phyloP scores from a whole-genome alignment of 2,113 vertebrate species.

The Petaurus breviceps region DNA sequence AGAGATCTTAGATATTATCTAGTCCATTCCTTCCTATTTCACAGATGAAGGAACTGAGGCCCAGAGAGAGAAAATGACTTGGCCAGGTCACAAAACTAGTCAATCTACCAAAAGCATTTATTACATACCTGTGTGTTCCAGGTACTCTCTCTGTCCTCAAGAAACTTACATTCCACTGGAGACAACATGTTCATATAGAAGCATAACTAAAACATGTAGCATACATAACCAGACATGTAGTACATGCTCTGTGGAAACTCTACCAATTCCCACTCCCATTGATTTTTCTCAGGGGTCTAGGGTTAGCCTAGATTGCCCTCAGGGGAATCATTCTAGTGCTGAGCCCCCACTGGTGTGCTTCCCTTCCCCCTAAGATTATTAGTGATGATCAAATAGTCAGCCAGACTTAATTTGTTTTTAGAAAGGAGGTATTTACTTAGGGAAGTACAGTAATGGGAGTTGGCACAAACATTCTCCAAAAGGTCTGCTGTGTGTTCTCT shows the following conservation, averaged over 20 bases:
- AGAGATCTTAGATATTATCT: not conserved
- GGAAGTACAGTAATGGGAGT: not conserved
- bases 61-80: not conserved
- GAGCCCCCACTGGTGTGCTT: not conserved
- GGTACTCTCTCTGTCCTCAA: not conserved
- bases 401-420: not conserved
- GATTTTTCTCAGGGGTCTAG: not conserved
- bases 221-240: not conserved
- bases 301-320: not conserved
- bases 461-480: not conserved
- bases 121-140: not conserved
- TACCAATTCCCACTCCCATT: not conserved
- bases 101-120: not conserved
- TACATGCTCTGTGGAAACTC: not conserved
- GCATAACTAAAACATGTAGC: not conserved
- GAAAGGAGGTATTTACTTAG: not conserved
- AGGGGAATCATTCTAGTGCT: not conserved
- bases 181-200: not conserved
- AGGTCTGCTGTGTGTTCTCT: not conserved
- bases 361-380: not conserved
- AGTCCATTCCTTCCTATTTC: not conserved
- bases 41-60: not conserved
- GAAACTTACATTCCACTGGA: not conserved
- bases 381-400: not conserved
- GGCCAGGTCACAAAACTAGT: not conserved